These are phyloP conservation scores for Euschistus heros DNA, from an alignment of 1,140 invertebrate genomes.

Conservation along the genomic window DNA sequence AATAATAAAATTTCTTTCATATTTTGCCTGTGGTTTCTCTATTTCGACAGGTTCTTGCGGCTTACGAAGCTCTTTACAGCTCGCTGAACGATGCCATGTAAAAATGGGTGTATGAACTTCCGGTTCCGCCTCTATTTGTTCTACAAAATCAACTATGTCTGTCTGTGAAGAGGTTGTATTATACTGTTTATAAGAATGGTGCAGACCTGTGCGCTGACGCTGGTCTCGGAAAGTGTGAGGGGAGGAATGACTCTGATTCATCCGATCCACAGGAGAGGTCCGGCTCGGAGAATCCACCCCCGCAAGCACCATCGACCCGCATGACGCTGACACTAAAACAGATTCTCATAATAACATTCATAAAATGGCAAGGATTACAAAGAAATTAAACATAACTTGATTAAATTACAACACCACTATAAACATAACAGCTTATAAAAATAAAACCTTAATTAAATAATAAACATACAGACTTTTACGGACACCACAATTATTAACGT, in stretches of 20 bases:
- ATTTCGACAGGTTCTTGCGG: slow-evolving; percentile 14
- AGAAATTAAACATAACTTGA: too few species aligned
- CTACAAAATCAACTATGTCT: slow-evolving; percentile 33
- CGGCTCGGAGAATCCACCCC: slow-evolving; percentile 33
- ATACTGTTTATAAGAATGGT: slow-evolving; percentile 26
- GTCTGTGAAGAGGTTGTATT: slow-evolving; percentile 30
- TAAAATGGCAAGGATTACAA: too few species aligned
- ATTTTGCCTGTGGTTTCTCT: slow-evolving; percentile 19
- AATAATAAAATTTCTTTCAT: slow-evolving; percentile 31
- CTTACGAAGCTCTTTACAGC: slow-evolving; percentile 41
- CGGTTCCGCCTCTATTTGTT: slow-evolving; percentile 31
- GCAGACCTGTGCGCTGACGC: slow-evolving; percentile 26
- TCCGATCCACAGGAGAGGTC: slow-evolving; percentile 30
- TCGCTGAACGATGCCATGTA: slow-evolving; percentile 62
- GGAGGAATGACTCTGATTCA: slow-evolving; percentile 21
- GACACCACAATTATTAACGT: too few species aligned
- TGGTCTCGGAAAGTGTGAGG: slow-evolving; percentile 23
- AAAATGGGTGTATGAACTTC: slow-evolving; percentile 37
- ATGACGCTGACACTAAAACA: slow-evolving; percentile 42
- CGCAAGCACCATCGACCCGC: slow-evolving; percentile 41
- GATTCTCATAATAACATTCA: neutral
- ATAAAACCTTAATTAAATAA: too few species aligned
- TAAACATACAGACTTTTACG: too few species aligned
- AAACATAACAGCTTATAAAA: too few species aligned
- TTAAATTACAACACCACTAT: too few species aligned